A percentile compares a stretch with the other conserved stretches of the same genome.
Conservation (phyloP, 2,888 invertebrate species). For the Hetaerina titia region DNA sequence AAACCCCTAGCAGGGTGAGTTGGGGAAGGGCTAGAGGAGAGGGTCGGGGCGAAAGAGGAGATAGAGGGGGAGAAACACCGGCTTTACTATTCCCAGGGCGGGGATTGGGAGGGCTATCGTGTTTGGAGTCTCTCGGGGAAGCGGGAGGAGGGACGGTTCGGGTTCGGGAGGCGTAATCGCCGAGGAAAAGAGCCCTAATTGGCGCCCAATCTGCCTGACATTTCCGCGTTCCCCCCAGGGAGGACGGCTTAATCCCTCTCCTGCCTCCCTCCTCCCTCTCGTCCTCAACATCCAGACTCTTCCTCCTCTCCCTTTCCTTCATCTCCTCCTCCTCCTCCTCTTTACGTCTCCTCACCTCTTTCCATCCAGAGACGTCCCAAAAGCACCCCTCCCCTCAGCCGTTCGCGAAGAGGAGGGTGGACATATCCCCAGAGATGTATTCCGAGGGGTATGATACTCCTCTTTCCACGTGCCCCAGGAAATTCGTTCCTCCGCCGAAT, state of each 20-base stretch:
- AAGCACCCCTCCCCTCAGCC: too few relatives aligned
- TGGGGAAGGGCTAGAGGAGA: neutral
- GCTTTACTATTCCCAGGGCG: neutral
- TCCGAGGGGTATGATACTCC: too few relatives aligned
- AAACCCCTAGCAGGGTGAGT: neutral
- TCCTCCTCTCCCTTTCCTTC: neutral
- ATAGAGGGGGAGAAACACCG: neutral
- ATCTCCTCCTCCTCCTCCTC: neutral
- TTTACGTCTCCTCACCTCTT: neutral
- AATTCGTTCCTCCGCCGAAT: too few relatives aligned
- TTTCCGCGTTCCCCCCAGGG: constrained; percentile 39
- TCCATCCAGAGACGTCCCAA: too few relatives aligned
- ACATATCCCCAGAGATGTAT: too few relatives aligned
- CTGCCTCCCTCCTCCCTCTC: neutral
- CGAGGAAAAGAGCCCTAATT: constrained; percentile 53
- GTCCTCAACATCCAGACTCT: neutral
- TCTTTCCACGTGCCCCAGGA: too few relatives aligned
- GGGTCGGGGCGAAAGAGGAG: neutral
- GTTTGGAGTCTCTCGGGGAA: neutral
- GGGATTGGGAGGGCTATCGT: neutral
- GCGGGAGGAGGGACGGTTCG: neutral
- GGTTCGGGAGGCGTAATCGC: constrained; percentile 40
- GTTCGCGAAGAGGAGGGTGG: too few relatives aligned
- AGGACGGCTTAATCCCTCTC: constrained; percentile 23
- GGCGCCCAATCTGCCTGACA: constrained; percentile 64